A percentile compares a stretch with the other conserved stretches of the same genome.
These are phyloP conservation scores for Allygus modestus DNA, from an alignment of 2,888 invertebrate genomes.

Conservation along the genomic window DNA sequence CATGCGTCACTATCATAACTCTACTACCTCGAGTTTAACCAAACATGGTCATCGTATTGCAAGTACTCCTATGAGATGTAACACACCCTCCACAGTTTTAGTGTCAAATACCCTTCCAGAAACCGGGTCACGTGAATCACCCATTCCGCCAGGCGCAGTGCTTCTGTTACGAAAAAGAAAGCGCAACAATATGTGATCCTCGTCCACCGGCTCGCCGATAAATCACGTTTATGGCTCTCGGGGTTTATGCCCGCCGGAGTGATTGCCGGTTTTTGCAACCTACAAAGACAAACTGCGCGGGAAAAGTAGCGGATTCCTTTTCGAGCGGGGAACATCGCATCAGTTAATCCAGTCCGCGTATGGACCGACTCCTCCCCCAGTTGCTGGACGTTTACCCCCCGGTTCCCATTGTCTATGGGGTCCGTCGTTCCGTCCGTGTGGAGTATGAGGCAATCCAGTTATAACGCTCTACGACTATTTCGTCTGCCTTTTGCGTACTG, in stretches of 20 bases:
- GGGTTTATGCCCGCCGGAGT: constrained; percentile 14
- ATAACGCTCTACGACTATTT: too few relatives aligned
- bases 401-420: too few relatives aligned
- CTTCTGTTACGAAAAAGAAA: constrained; percentile 11
- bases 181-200: background rate
- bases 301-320: constrained; percentile 7
- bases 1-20: too few relatives aligned
- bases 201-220: too few relatives aligned
- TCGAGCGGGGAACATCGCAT: background rate
- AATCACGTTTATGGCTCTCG: constrained; percentile 11
- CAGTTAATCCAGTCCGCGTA: background rate
- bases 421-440: too few relatives aligned
- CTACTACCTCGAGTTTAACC: too few relatives aligned
- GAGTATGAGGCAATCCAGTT: too few relatives aligned
- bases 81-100: background rate
- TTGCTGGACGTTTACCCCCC: background rate
- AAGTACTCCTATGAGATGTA: too few relatives aligned
- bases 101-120: background rate
- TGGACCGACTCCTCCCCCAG: constrained; percentile 12
- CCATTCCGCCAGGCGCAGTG: background rate
- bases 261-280: background rate
- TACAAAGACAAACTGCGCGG: constrained; percentile 16
- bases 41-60: background rate
- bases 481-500: too few relatives aligned
- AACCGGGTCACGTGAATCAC: background rate